These are phyloP conservation scores for Falco naumanni DNA, from an alignment of 2,797 vertebrate genomes.

Conservation along the genomic window DNA sequence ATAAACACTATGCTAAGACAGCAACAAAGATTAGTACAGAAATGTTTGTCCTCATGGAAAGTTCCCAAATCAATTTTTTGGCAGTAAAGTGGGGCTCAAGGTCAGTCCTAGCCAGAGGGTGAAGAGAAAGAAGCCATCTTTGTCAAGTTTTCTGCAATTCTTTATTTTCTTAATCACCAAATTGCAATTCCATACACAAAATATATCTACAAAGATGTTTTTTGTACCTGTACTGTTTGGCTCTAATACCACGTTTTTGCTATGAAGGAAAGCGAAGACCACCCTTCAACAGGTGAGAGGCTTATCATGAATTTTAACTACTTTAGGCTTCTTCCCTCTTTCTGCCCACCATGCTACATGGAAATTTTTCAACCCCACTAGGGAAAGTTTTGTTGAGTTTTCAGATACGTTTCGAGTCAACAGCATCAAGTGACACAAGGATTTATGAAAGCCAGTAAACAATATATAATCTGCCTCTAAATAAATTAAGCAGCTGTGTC, in stretches of 20 bases:
- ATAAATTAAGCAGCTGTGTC: not conserved
- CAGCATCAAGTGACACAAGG: not conserved
- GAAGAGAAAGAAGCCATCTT: not conserved
- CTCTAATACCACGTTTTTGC: not conserved
- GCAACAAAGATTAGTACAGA: not conserved
- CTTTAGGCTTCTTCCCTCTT: not conserved
- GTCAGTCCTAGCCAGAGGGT: not conserved
- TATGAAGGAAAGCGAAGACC: not conserved
- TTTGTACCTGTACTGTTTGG: no score
- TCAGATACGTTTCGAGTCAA: not conserved
- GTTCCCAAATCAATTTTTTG: not conserved
- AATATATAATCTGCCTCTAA: not conserved
- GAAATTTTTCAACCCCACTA: not conserved
- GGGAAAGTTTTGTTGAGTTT: not conserved
- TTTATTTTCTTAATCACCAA: not conserved
- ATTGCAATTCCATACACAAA: not conserved
- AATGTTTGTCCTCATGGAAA: not conserved
- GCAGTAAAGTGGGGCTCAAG: not conserved
- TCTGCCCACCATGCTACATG: fast-evolving
- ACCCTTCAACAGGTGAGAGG: not conserved
- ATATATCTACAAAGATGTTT: not conserved
- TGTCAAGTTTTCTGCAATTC: not conserved
- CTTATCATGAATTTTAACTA: not conserved
- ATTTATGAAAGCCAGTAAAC: not conserved
- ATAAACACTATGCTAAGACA: not conserved